These are phyloP conservation scores for Dicrurus megarhynchus DNA, from an alignment of 2,113 vertebrate genomes.

Conservation along the genomic window DNA sequence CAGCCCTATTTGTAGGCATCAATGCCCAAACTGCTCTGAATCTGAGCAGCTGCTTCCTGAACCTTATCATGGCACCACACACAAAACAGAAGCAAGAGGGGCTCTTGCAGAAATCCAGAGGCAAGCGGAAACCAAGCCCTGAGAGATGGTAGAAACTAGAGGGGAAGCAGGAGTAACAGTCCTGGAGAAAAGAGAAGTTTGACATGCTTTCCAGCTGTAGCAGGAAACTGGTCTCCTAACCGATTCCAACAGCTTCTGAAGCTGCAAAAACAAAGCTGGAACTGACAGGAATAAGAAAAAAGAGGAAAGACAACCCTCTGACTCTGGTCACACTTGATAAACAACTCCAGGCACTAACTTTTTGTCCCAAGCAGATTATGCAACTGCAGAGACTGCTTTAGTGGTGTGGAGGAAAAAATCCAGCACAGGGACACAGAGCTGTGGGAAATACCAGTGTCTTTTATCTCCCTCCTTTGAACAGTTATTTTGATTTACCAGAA, in stretches of 20 bases:
- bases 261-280: not conserved
- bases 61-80: not conserved
- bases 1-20: not conserved
- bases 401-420: not conserved
- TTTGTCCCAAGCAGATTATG: not conserved
- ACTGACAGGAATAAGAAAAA: not conserved
- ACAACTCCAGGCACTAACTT: not conserved
- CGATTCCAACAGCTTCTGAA: not conserved
- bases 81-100: not conserved
- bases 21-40: not conserved
- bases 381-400: not conserved
- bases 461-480: not conserved
- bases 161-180: not conserved
- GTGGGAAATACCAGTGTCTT: not conserved
- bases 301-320: not conserved
- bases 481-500: not conserved
- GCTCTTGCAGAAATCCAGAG: not conserved
- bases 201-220: not conserved
- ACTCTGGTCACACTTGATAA: not conserved
- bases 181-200: constrained; percentile 1
- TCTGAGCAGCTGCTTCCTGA: constrained; percentile 8
- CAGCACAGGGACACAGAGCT: not conserved
- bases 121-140: not conserved
- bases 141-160: not conserved
- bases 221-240: not conserved